phyloP scores from a whole-genome alignment of 2,888 invertebrate species.

The Apamea sordens region DNA sequence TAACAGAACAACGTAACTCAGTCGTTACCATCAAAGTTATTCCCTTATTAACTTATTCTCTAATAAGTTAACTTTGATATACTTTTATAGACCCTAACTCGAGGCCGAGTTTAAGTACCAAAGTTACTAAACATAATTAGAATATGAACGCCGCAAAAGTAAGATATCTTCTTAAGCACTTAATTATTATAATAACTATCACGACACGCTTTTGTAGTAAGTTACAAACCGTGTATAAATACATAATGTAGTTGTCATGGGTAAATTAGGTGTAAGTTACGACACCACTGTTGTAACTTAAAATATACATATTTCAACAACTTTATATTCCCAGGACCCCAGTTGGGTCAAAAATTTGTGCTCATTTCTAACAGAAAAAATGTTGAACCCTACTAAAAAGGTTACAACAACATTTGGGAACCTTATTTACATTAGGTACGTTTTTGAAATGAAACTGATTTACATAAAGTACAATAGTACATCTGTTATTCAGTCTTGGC shows the following conservation, averaged over 20 bases:
- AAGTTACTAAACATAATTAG: conserved; percentile 60
- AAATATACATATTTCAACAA: conserved; percentile 53
- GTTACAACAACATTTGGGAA: conserved; percentile 65
- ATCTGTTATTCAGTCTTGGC: conserved; percentile 83
- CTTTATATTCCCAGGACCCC: conserved; percentile 34
- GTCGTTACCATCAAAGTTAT: conserved; percentile 62
- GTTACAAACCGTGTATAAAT: conserved; percentile 48
- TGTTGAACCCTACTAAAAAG: conserved; percentile 49
- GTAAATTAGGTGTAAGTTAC: conserved; percentile 39
- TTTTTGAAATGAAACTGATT: conserved; percentile 78
- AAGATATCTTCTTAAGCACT: conserved; percentile 54
- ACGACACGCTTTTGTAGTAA: conserved; percentile 27
- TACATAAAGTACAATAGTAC: conserved; percentile 85
- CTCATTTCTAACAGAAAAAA: conserved; percentile 45
- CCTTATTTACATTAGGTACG: conserved; percentile 72
- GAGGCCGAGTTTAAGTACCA: conserved; percentile 41
- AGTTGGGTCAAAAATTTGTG: conserved; percentile 42
- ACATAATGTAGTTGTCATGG: conserved; percentile 38
- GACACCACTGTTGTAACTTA: conserved; percentile 40
- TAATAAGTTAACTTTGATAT: conserved; percentile 67
- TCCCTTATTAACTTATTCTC: conserved; percentile 64
- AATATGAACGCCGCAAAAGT: conserved; percentile 49
- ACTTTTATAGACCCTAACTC: conserved; percentile 59
- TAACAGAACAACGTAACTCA: conserved; percentile 60
- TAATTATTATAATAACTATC: conserved; percentile 57